These are phyloP conservation scores for Entomobrya proxima DNA, from an alignment of 2,888 invertebrate species.

Conservation along the genomic window DNA sequence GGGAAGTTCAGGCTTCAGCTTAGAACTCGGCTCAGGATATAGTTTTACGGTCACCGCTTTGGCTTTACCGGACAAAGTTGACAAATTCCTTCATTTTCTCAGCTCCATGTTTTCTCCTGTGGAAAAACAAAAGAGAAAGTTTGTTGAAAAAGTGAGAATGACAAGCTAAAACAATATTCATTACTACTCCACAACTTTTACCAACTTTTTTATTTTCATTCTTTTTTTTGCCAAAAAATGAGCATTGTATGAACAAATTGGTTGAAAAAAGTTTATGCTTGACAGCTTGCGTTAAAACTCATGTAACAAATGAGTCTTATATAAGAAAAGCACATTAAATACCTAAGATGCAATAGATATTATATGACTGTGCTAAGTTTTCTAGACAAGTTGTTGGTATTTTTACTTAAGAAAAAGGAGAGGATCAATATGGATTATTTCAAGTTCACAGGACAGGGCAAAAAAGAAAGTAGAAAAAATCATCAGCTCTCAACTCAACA, in stretches of 20 bases:
- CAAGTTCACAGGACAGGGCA: slow-evolving; percentile 33
- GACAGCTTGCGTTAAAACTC: background rate
- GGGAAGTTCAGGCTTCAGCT: background rate
- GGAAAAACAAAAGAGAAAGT: slow-evolving; percentile 6
- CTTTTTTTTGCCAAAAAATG: background rate
- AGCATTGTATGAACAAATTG: background rate
- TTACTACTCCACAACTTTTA: background rate
- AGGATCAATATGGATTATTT: slow-evolving; percentile 47
- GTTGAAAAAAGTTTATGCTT: background rate
- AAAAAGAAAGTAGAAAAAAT: background rate
- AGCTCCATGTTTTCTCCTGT: background rate
- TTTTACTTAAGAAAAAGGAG: background rate
- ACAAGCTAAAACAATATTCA: slow-evolving; percentile 25
- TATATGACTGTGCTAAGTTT: too few relatives aligned
- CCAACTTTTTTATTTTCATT: background rate
- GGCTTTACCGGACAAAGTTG: background rate
- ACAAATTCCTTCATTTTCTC: slow-evolving; percentile 16
- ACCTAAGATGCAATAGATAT: too few relatives aligned
- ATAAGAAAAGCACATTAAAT: too few relatives aligned
- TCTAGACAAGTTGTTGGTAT: background rate
- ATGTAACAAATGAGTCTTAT: too few relatives aligned
- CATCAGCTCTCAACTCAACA: background rate
- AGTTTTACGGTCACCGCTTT: background rate
- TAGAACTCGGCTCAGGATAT: background rate
- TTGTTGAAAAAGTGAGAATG: background rate